Conservation (phyloP, 2,113 vertebrate species). For the Otolemur garnettii region DNA sequence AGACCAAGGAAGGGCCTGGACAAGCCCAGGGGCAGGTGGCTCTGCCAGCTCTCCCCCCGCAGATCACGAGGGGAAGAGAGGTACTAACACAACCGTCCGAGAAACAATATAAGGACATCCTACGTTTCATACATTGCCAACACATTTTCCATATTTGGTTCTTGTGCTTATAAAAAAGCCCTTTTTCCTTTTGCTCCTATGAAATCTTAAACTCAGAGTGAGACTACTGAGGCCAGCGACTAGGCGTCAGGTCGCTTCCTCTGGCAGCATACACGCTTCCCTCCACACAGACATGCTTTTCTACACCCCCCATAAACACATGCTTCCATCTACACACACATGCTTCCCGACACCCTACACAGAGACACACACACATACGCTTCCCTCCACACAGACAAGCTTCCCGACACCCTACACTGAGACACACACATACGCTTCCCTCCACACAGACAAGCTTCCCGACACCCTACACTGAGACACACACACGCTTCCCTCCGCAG, state of each 20-base stretch:
- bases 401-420: no score
- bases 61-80: background rate
- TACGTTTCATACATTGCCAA: background rate
- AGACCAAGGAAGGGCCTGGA: background rate
- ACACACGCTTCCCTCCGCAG: background rate
- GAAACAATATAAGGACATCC: no score
- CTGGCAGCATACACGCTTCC: no score
- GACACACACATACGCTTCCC: no score
- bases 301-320: no score
- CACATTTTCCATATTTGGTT: background rate
- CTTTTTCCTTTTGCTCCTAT: background rate
- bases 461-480: background rate
- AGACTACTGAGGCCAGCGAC: background rate
- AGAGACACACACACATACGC: no score
- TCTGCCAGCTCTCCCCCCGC: background rate
- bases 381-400: no score
- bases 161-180: background rate
- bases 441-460: no score
- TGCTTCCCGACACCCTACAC: no score
- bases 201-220: background rate
- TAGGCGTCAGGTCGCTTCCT: background rate
- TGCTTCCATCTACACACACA: no score
- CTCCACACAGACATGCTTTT: no score
- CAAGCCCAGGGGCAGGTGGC: background rate
- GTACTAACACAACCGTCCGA: no score